Base-by-base conservation (phyloP, 2,113 vertebrate genomes). In the Siphamia tubifer region DNA sequence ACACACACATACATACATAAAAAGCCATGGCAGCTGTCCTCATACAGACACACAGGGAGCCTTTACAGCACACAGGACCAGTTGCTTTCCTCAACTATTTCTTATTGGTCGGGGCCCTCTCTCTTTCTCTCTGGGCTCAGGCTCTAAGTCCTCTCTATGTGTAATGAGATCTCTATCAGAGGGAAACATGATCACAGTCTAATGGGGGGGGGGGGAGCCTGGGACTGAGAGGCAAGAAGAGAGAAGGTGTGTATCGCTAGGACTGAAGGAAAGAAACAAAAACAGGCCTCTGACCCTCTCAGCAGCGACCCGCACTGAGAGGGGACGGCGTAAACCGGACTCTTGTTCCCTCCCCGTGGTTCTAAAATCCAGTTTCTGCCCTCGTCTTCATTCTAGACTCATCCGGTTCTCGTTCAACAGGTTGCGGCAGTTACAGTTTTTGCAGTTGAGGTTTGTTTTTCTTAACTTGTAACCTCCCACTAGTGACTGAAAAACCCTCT, bases 161-260 rank as follows among this genome's bases (percentile, higher is more conserved):
- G 90, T 90, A 91, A 92, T 89, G 82, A 92, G 89, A 92, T 92
- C 89, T 84, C 77, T 89, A 90, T 91, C 89, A 83, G 82, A 79
- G 64, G 71, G 90, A 90, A 90, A 90, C 84, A 67, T 63, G 89
- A 90, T 90, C 87, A 79, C 34, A 88, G 84, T 65, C 68, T n/a
- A 48, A 67, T 72, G 65, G 63, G 52, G 51, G 49, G 44, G 57
- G 21, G 23, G 28, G 35, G 35, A 47, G 56, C 67, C 54, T n/a
- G 69, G 47, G 36, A 49, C 40, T 39, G 62, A 38, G 38, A 54
- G 64, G 68, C 62, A 45, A 19, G 66, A 67, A 53, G 70, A 63
- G 61, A 48, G 75, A 81, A 81, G 79, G 80, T 87, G 69, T 49
- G 11, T 68, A 57, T 84, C 34, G 47, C 8, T 8, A 25, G 66